These are phyloP conservation scores for Gracilinanus agilis DNA, from an alignment of 2,113 vertebrate species.

Conservation along the genomic window DNA sequence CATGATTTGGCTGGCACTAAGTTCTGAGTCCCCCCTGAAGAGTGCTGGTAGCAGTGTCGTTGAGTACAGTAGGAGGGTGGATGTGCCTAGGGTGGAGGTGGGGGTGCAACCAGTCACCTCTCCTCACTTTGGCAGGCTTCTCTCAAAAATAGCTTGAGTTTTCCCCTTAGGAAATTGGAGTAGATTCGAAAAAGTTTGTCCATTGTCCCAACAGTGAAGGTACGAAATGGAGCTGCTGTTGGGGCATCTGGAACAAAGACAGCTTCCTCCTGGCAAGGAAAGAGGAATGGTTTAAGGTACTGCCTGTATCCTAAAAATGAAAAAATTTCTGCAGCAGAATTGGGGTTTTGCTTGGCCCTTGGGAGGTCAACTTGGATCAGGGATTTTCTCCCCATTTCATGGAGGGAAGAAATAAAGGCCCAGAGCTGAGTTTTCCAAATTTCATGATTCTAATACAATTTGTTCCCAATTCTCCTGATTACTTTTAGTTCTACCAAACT, in stretches of 20 bases:
- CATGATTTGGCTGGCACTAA: slow-evolving; percentile 2
- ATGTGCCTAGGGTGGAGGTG: background rate
- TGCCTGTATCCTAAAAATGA: background rate
- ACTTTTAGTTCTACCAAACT: background rate
- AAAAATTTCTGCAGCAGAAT: background rate
- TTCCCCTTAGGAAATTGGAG: slow-evolving; percentile 80
- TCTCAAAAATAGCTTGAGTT: slow-evolving; percentile 74
- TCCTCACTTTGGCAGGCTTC: slow-evolving; percentile 69
- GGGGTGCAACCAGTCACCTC: slow-evolving; percentile 68
- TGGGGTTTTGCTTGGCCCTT: background rate
- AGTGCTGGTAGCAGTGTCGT: slow-evolving; percentile 49
- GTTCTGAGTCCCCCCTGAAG: background rate
- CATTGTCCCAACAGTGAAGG: slow-evolving; percentile 59
- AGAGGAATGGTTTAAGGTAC: background rate
- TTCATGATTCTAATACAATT: background rate
- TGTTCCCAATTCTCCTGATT: background rate
- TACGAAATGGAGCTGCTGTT: slow-evolving; percentile 42
- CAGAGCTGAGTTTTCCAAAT: background rate
- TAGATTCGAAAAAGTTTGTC: slow-evolving; percentile 78
- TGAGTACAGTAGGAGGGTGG: slow-evolving; percentile 14
- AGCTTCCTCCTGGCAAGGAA: slow-evolving; percentile 65
- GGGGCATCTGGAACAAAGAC: slow-evolving; percentile 37
- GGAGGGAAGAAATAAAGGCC: background rate
- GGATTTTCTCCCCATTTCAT: background rate
- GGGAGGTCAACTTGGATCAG: background rate